Evolutionary conservation across 2,888 invertebrate genomes (phyloP).

Genomic region (Steinernema carpocapsae): DNA sequence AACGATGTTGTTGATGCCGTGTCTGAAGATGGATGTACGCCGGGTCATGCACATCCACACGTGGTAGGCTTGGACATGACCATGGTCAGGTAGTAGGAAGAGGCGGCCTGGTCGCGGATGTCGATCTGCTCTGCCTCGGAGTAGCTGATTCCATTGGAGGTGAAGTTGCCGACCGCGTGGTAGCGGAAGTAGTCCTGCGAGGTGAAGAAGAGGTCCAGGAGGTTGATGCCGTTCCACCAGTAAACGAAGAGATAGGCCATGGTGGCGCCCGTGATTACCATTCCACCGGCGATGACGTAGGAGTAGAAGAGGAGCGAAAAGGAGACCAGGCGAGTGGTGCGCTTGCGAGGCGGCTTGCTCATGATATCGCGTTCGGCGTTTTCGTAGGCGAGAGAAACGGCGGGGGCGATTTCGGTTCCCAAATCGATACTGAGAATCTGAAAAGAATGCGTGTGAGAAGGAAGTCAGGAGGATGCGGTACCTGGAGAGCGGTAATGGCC

Average conservation of each 20-base stretch:
- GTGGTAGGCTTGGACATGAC: conserved; percentile 55
- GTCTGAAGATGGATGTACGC: conserved; percentile 56
- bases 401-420: conserved; percentile 38
- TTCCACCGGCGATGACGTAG: conserved; percentile 39
- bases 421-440: conserved; percentile 41
- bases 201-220: conserved; percentile 36
- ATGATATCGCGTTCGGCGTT: conserved; percentile 40
- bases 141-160: conserved; percentile 49
- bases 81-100: conserved; percentile 53
- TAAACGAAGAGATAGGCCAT: conserved; percentile 39
- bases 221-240: conserved; percentile 37
- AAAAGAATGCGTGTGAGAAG: too few relatives aligned
- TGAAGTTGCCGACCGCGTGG: conserved; percentile 48
- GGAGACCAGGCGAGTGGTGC: conserved; percentile 38
- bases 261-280: conserved; percentile 37
- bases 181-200: conserved; percentile 39
- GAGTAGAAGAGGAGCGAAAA: conserved; percentile 40
- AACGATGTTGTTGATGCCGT: conserved; percentile 55
- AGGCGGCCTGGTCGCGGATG: conserved; percentile 45
- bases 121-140: conserved; percentile 51
- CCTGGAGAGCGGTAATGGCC: conserved; percentile 42
- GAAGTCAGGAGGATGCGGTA: too few relatives aligned
- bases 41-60: conserved; percentile 60
- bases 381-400: conserved; percentile 39
- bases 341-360: conserved; percentile 41